Evolutionary conservation across 2,888 invertebrate species (phyloP), one percentile per base, ranked within the genome.

Genomic region (Resseliella maxima): DNA sequence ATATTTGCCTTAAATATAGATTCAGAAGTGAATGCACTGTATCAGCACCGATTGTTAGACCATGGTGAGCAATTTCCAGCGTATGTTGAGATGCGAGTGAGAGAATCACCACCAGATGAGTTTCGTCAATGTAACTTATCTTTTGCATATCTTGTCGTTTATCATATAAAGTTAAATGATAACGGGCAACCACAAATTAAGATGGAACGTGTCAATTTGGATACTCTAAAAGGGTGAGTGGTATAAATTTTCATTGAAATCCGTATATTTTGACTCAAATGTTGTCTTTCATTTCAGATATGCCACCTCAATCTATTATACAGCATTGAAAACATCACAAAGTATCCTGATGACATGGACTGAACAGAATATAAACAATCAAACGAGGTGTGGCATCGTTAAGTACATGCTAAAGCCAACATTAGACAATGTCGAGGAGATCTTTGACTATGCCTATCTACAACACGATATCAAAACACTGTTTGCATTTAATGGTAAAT

Each of bases 281-380:
- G 1, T 38, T 38, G 21, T 83, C n/a, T 38, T n/a, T 38, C 1
- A 0, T 38, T 83, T 83, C 24, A 83, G 83, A 10, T 38, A n/a
- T n/a, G 83, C 83, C 36, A 83, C 38, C n/a, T 83, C 83, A 21
- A 38, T 83, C 1, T 38, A 38, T 83, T 83, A 83, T n/a, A 83
- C 24, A 0, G 83, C 83, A 12, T 18, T 83, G 24, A 83, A 38
- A 12, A 36, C 21, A n/a, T 36, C 83, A 38, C 83, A 38, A 1
- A 83, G 83, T 83, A n/a, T 83, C 21, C n/a, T 83, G 1, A 83
- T 83, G 83, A 83, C 83, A n/a, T 83, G 83, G 83, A 83, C 83
- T 24, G 83, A 83, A 83, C 41, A 38, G 6, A 83, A 83, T 83
- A 38, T 83, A 1, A 83, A 83, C 83, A 83, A 83, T 83, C 83